Percentiles rank a stretch among this genome's conserved stretches.
These are phyloP conservation scores for Hypocryptadius cinnamomeus DNA, from an alignment of 2,113 vertebrate genomes.

Conservation along the genomic window DNA sequence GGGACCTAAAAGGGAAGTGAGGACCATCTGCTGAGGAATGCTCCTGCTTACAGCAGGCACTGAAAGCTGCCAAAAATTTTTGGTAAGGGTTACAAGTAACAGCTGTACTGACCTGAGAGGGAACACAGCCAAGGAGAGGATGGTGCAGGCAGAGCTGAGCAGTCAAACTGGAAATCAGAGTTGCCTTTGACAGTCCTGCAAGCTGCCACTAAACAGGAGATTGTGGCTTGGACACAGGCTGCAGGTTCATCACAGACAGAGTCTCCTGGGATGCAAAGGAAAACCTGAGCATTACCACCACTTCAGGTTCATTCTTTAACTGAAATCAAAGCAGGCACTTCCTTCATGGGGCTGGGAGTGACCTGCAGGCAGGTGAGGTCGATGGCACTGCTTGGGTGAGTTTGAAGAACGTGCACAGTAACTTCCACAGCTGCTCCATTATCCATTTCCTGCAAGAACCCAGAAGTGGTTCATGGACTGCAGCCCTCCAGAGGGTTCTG, in stretches of 20 bases:
- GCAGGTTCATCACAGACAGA: background rate
- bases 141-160: background rate
- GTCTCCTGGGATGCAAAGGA: background rate
- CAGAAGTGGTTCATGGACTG: background rate
- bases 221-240: background rate
- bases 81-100: background rate
- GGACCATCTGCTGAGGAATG: background rate
- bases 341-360: background rate
- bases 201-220: background rate
- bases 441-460: background rate
- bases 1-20: background rate
- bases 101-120: background rate
- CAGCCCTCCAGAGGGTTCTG: background rate
- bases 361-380: background rate
- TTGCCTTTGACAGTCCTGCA: background rate
- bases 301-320: background rate
- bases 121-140: background rate
- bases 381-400: accelerated
- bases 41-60: background rate
- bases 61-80: background rate
- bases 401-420: background rate
- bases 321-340: background rate
- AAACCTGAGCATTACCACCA: background rate
- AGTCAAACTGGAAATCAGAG: background rate
- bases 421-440: background rate